Base-by-base conservation (phyloP, 2,888 invertebrate species). In the Microdon myrmicae region DNA sequence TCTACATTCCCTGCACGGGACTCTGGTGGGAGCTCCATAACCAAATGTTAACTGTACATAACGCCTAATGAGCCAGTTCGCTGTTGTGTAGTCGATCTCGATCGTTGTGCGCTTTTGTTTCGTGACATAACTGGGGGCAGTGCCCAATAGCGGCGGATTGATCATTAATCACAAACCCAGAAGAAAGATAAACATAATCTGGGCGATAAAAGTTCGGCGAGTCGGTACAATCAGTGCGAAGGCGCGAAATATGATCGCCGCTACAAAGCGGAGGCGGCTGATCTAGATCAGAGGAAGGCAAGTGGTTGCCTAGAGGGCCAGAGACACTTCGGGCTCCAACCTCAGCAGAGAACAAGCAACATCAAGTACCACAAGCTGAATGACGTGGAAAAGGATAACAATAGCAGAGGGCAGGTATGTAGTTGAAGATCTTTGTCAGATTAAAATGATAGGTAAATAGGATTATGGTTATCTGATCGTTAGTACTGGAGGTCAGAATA, bases 11-110 rank as follows among this genome's bases (percentile, higher is more conserved):
- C 29, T 19, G 45, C 32, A 56, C 43, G 38, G 37, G 17, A 28
- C 51, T 47, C 49, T 56, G n/a, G n/a, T 61, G 39, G 44, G 49
- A 56, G 56, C 49, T 32, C n/a, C 26, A 22, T 10, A 16, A 31
- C 44, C 37, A 47, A 55, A 34, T 55, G 47, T 47, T 41, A 55
- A 47, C 47, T 47, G 34, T 39, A 55, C 45, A 55, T 47, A n/a
- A n/a, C n/a, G n/a, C n/a, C n/a, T n/a, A n/a, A n/a, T n/a, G n/a
- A n/a, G n/a, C n/a, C n/a, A n/a, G n/a, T n/a, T n/a, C n/a, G n/a
- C n/a, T n/a, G n/a, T n/a, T n/a, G n/a, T n/a, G n/a, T n/a, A n/a
- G n/a, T n/a, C n/a, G n/a, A n/a, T n/a, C n/a, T 4, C 26, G 49
- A 49, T 39, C 34, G 16, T 34, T 49, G 31, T 25, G 49, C 32